Percentiles rank a stretch among this genome's conserved stretches.
These are phyloP conservation scores for Nannospalax galili DNA, from an alignment of 2,113 vertebrate genomes.

Conservation along the genomic window DNA sequence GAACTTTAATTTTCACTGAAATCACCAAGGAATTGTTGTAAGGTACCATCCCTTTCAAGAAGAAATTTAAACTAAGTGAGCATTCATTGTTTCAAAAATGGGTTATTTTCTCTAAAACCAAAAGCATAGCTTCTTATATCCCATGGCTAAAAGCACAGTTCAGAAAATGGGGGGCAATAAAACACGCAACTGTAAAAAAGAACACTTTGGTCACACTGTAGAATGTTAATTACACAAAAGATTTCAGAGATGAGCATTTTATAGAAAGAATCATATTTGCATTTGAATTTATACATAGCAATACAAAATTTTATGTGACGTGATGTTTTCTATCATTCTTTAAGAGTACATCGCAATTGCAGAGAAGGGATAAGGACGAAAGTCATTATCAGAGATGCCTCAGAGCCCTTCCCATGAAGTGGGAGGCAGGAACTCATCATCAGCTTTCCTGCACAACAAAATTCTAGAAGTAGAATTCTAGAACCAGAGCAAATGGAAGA, in stretches of 20 bases:
- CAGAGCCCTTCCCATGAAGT: neutral
- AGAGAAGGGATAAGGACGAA: neutral
- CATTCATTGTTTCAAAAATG: neutral
- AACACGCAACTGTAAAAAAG: neutral
- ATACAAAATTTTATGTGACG: neutral
- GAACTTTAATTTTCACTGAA: slow-evolving; percentile 54
- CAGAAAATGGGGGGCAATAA: neutral
- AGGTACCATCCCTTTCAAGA: neutral
- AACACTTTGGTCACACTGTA: neutral
- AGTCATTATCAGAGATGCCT: neutral
- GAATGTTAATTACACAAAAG: neutral
- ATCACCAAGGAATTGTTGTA: slow-evolving; percentile 22
- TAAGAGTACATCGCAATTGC: neutral
- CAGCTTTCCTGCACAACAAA: neutral
- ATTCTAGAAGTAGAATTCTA: neutral
- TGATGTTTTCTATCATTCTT: neutral
- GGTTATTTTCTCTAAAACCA: neutral
- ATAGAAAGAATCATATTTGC: neutral
- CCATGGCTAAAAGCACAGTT: slow-evolving; percentile 4
- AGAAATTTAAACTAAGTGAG: neutral
- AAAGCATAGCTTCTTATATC: neutral
- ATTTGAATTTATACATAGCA: slow-evolving; percentile 55
- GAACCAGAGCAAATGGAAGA: neutral
- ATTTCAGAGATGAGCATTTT: neutral
- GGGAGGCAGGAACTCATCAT: neutral